phyloP scores from a whole-genome alignment of 2,888 invertebrate genomes.

The Anoplius nigerrimus region DNA sequence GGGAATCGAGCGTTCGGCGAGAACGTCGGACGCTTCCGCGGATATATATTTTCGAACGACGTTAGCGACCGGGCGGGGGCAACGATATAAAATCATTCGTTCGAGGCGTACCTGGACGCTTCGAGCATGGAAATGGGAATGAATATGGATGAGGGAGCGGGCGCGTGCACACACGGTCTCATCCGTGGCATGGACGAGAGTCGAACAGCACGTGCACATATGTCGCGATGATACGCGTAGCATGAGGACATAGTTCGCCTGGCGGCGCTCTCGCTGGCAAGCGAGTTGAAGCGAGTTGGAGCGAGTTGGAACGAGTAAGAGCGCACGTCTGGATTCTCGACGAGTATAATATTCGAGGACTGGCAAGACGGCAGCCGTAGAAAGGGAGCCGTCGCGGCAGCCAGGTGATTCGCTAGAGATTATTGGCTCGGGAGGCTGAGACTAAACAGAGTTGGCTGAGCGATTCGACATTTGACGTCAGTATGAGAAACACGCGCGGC shows the following conservation, averaged over 20 bases:
- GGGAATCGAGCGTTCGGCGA: too few relatives aligned
- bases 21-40: too few relatives aligned
- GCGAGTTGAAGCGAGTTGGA: too few relatives aligned
- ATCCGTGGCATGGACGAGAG: conserved; percentile 11
- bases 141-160: conserved; percentile 43
- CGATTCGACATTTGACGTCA: conserved; percentile 54
- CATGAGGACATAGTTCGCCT: too few relatives aligned
- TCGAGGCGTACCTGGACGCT: conserved; percentile 11
- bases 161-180: conserved; percentile 6
- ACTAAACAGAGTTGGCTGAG: conserved; percentile 47
- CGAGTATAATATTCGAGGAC: conserved; percentile 35
- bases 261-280: too few relatives aligned
- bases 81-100: conserved; percentile 27
- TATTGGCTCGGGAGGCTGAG: conserved; percentile 38
- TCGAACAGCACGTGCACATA: too few relatives aligned
- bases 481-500: conserved; percentile 23
- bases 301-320: too few relatives aligned
- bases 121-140: conserved; percentile 30
- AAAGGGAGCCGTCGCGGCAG: conserved; percentile 1
- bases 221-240: too few relatives aligned
- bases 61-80: conserved; percentile 2
- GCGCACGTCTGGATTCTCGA: not conserved
- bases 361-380: not conserved
- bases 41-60: too few relatives aligned
- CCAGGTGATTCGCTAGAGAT: conserved; percentile 39